Conservation (phyloP, 1,140 invertebrate genomes). For the Calosoma granatense region DNA sequence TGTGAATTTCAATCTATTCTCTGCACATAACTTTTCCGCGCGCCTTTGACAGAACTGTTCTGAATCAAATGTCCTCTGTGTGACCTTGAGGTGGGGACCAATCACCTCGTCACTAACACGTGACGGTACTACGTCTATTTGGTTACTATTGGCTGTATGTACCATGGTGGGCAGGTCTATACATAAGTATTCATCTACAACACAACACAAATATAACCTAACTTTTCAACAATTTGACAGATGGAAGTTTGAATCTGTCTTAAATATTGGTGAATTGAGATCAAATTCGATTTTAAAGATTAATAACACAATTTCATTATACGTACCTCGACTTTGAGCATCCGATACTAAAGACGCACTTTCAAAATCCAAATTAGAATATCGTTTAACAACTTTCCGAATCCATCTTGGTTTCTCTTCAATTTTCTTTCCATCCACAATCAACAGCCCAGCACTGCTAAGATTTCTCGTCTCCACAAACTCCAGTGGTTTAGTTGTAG, state of each 20-base stretch:
- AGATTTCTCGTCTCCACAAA: constrained; percentile 11
- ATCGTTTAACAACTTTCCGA: constrained; percentile 31
- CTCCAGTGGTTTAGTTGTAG: constrained; percentile 11
- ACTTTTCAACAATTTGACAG: constrained; percentile 1
- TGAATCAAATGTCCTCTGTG: constrained; percentile 32
- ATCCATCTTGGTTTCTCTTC: constrained; percentile 30
- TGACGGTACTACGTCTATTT: constrained; percentile 31
- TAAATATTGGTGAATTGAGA: constrained; percentile 2
- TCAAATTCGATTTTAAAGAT: no score
- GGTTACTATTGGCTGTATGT: constrained; percentile 30
- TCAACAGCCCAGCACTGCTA: constrained; percentile 24
- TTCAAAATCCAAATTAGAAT: constrained; percentile 33
- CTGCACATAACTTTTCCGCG: constrained; percentile 29
- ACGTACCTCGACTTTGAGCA: constrained; percentile 32
- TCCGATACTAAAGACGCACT: constrained; percentile 30
- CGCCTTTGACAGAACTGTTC: constrained; percentile 33
- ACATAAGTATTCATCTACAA: constrained; percentile 10
- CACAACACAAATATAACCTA: constrained; percentile 4
- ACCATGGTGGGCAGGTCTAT: constrained; percentile 26
- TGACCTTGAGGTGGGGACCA: constrained; percentile 32
- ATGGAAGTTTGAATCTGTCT: not conserved
- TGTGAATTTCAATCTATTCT: constrained; percentile 29
- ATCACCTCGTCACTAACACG: constrained; percentile 27
- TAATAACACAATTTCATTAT: not conserved
- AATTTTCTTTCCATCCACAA: constrained; percentile 27